phyloP scores from a whole-genome alignment of 2,113 vertebrate species.

The Muntiacus muntjak region DNA sequence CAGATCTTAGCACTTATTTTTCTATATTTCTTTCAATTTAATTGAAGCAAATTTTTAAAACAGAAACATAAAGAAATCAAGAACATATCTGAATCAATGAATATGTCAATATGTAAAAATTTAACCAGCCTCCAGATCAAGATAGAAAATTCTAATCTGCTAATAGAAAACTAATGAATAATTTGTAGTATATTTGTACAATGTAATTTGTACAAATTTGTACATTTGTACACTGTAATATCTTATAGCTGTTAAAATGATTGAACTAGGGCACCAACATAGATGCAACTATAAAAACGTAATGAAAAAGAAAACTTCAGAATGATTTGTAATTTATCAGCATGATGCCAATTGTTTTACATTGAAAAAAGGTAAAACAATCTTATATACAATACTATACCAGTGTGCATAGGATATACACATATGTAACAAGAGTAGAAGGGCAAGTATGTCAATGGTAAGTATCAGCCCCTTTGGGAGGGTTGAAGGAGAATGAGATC shows the following conservation, averaged over 20 bases:
- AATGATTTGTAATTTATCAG: not conserved
- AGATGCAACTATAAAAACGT: not conserved
- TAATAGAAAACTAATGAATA: not conserved
- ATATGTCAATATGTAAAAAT: not conserved
- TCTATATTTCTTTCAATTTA: not conserved
- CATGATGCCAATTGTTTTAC: not conserved
- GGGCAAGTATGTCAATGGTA: not conserved
- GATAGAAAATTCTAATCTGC: not conserved
- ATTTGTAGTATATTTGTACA: rapidly evolving
- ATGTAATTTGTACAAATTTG: not conserved
- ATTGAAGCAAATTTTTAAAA: not conserved
- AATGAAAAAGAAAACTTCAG: not conserved
- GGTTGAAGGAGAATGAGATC: not conserved
- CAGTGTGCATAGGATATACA: not conserved
- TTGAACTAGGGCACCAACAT: too few species aligned
- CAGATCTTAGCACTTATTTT: not conserved
- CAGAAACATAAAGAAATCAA: not conserved
- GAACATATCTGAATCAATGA: not conserved
- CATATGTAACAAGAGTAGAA: not conserved
- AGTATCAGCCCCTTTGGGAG: not conserved
- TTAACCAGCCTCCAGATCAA: not conserved
- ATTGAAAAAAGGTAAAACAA: not conserved
- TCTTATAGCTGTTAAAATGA: not conserved
- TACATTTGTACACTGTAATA: rapidly evolving
- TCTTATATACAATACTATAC: not conserved